Conservation (phyloP, 2,797 vertebrate genomes). For the Brotula barbata region DNA sequence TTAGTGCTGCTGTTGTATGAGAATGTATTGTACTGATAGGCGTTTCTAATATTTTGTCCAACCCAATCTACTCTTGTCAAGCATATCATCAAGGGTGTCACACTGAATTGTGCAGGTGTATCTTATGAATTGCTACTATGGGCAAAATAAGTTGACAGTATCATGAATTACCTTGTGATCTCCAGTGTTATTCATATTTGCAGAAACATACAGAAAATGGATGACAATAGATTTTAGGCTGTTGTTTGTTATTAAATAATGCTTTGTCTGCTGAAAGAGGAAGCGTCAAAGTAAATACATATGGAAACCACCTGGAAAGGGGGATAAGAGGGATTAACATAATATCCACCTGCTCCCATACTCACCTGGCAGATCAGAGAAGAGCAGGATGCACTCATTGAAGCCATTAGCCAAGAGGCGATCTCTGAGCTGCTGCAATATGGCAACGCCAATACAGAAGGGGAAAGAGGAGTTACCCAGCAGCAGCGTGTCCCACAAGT, state of each 20-base stretch:
- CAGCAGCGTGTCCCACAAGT: conserved; percentile 96
- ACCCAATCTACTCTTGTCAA: too few relatives aligned
- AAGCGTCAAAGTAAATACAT: neutral
- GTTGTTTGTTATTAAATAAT: neutral
- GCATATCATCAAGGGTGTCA: too few relatives aligned
- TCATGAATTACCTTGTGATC: too few relatives aligned
- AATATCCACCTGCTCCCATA: neutral
- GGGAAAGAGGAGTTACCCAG: conserved; percentile 98
- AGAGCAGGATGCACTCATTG: conserved; percentile 98
- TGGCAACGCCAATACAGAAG: conserved; percentile 97
- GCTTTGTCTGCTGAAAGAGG: neutral
- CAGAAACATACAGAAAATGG: neutral
- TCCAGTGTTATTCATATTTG: too few relatives aligned
- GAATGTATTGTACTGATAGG: too few relatives aligned
- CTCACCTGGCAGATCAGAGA: conserved; percentile 97
- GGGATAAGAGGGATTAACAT: neutral
- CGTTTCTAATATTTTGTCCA: too few relatives aligned
- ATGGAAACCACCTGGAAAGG: neutral
- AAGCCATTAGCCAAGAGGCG: conserved; percentile 96
- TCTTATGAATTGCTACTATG: too few relatives aligned
- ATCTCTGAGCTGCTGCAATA: conserved; percentile 94
- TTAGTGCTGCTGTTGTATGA: too few relatives aligned
- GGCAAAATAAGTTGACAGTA: too few relatives aligned
- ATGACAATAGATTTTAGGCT: neutral
- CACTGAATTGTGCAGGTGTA: too few relatives aligned